Base-by-base conservation (phyloP, 1,140 invertebrate genomes). In the Diorhabda sublineata region DNA sequence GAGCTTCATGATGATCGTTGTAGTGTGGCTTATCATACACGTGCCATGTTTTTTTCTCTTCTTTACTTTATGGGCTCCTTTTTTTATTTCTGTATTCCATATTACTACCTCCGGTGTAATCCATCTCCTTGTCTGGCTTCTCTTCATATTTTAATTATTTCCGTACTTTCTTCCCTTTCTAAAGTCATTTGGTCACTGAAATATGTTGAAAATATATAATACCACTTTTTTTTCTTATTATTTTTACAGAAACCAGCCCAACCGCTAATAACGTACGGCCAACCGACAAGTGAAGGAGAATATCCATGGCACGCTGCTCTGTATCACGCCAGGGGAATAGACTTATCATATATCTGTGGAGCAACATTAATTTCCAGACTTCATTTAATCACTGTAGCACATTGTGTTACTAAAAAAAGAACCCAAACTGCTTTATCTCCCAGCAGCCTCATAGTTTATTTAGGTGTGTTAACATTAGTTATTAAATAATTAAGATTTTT, bases 341-440 rank as follows among this genome's bases (percentile, higher is more conserved):
- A 80, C 67, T 61, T 81, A 45, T 73, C 83, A 58, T 89, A 89
- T 72, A 83, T 83, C 42, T 96, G 94, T 76, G 93, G 93, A 0
- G 93, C 92, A 1, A 93, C 92, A 0, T 81, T 96, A 61, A 88
- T 96, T 5, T 87, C 88, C 0, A 81, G 85, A 2, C 79, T 83
- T 45, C 92, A 92, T 83, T 85, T 95, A 0, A 80, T 96, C 45
- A 95, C 93, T 0, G 93, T 93, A 0, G 93, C 92, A 0, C 93
- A 95, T 78, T 96, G 94, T 79, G 87, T 89, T 26, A 85, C 84
- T 0, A 76, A 79, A 59, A 81, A 68, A 45, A 74, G 73, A 42
- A 75, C 74, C 2, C 69, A 75, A 26, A 70, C 41, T n/a, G 42
- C 71, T 3, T 66, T 79, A 4, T 73, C 74, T 70, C 72, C 76